Percentiles rank a stretch among this genome's conserved stretches.
Conservation (phyloP, 64 coral and sea anemone genomes). For the Porites australiensis region DNA sequence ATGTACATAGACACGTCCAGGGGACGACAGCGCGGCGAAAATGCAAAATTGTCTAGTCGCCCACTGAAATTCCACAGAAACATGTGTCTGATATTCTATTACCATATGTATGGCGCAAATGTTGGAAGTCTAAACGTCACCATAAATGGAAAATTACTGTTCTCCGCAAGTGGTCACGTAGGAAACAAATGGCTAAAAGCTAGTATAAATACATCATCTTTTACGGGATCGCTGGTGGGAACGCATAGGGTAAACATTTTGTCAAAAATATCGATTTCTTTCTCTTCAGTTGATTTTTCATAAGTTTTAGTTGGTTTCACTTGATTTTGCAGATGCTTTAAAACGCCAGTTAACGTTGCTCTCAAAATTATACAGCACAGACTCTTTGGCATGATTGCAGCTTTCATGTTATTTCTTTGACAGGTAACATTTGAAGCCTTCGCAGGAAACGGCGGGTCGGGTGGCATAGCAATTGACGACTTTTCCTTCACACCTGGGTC, state of each 20-base stretch:
- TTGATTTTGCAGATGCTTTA: too few species aligned
- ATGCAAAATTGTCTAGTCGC: neutral
- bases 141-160: neutral
- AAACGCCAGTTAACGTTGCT: too few species aligned
- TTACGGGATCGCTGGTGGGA: neutral
- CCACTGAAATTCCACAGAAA: neutral
- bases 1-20: constrained; percentile 30
- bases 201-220: too few species aligned
- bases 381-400: too few species aligned
- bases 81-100: constrained; percentile 19
- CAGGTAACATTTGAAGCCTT: too few species aligned
- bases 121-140: neutral
- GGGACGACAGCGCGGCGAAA: neutral
- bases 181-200: neutral
- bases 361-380: too few species aligned
- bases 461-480: too few species aligned
- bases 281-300: too few species aligned
- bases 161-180: neutral
- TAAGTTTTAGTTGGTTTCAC: too few species aligned
- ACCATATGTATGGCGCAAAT: constrained; percentile 27
- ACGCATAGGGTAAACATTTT: neutral
- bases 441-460: too few species aligned
- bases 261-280: neutral
- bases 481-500: too few species aligned
- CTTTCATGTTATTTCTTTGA: too few species aligned